phyloP scores from a whole-genome alignment of 1,140 invertebrate genomes.

The Sesamia nonagrioides region DNA sequence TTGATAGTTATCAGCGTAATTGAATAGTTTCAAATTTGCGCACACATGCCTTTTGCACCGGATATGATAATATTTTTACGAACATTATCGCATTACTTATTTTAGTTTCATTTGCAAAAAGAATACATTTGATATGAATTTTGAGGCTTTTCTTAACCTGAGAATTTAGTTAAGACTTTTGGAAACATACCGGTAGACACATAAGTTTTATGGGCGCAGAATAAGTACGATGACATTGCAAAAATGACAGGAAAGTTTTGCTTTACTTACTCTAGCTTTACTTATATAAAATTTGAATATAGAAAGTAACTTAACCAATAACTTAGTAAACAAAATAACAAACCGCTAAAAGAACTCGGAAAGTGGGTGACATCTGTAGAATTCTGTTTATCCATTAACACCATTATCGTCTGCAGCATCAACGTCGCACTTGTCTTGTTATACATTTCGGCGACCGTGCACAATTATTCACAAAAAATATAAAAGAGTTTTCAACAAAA shows the following conservation, averaged over 20 bases:
- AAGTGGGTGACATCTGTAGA: conserved; percentile 75
- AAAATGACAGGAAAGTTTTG: not conserved
- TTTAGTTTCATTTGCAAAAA: not conserved
- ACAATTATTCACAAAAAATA: conserved; percentile 55
- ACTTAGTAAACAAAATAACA: conserved; percentile 57
- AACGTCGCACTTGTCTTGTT: conserved; percentile 83
- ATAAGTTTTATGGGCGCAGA: not conserved
- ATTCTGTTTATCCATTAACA: conserved; percentile 84
- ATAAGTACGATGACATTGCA: not conserved
- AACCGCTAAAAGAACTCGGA: conserved; percentile 72
- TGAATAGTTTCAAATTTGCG: conserved; percentile 40
- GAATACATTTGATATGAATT: not conserved
- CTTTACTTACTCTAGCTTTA: too few relatives aligned
- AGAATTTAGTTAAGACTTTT: not conserved
- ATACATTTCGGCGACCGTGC: conserved; percentile 64
- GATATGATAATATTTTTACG: conserved; percentile 27
- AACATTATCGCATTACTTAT: conserved; percentile 1
- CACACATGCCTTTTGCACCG: conserved; percentile 30
- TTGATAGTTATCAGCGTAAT: conserved; percentile 38
- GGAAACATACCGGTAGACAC: too few relatives aligned
- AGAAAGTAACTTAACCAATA: not conserved
- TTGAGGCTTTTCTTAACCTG: not conserved
- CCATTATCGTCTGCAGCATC: conserved; percentile 85
- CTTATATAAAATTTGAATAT: not conserved
- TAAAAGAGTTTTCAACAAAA: conserved; percentile 32